phyloP scores from a whole-genome alignment of 2,797 vertebrate species.

The Alca torda region DNA sequence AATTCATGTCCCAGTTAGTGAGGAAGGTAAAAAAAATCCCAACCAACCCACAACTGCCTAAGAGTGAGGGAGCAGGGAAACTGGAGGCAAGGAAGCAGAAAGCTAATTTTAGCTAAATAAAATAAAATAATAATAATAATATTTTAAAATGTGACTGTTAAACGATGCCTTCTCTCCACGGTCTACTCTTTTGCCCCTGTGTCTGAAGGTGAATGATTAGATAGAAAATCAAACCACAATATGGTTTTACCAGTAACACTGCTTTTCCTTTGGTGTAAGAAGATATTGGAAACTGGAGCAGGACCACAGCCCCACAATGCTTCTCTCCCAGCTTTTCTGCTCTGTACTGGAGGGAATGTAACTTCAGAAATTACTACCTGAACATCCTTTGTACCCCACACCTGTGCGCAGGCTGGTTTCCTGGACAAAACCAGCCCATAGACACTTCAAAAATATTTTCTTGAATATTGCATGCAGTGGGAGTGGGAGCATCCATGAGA shows the following conservation, averaged over 20 bases:
- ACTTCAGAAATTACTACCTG: background rate
- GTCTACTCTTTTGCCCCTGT: background rate
- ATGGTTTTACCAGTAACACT: background rate
- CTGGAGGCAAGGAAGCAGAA: background rate
- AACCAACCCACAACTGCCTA: background rate
- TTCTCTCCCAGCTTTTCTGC: background rate
- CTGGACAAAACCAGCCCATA: background rate
- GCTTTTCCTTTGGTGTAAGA: background rate
- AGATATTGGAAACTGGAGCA: background rate
- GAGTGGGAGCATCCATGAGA: background rate
- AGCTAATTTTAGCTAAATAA: background rate
- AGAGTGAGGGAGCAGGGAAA: background rate
- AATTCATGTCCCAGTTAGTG: background rate
- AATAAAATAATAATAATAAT: background rate
- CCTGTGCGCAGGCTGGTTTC: background rate
- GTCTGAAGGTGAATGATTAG: background rate
- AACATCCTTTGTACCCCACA: background rate
- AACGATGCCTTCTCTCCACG: rapidly evolving
- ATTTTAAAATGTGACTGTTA: background rate
- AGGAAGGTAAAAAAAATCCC: background rate
- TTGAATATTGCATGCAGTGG: background rate
- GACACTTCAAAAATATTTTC: background rate
- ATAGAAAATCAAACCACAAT: background rate
- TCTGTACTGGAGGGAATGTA: background rate
- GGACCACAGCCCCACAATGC: background rate